Evolutionary conservation across 2,888 invertebrate species (phyloP), one percentile per base, ranked within the genome.

Genomic region (Neoscelio sp.): DNA sequence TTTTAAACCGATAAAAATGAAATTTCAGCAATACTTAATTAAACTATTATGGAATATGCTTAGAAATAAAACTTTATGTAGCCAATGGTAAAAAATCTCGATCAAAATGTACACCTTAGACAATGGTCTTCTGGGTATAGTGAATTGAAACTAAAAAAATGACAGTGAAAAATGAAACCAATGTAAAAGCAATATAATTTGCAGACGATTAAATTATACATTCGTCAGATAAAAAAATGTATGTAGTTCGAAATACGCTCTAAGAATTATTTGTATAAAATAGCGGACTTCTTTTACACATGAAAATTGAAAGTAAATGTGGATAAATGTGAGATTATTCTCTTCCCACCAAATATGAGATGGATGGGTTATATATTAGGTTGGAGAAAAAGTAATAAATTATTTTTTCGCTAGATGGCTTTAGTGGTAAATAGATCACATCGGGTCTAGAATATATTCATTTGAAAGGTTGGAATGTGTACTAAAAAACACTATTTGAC

Each of bases 51-150:
- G n/a, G n/a, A n/a, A n/a, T n/a, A n/a, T n/a, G n/a, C n/a, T n/a
- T n/a, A n/a, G n/a, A n/a, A n/a, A n/a, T n/a, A n/a, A n/a, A n/a
- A n/a, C n/a, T 78, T 10, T 10, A 28, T 5, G 10, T 30, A 6
- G 50, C 6, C 13, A 18, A 42, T 10, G 38, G 62, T 12, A 28
- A 26, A 5, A 6, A 0, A 26, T 6, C 7, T 70, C 67, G 0
- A 8, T 10, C 0, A 13, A 13, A 8, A 20, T 6, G 2, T 80
- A 52, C 15, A 4, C 1, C 0, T 23, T 80, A 7, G 0, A 8
- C 3, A 74, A 82, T 8, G 75, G 80, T 0, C 2, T 82, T 0
- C 73, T 77, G 5, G 75, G 77, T 0, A 44, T 75, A 0, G 64
- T 80, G 0, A 77, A 56, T n/a, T n/a, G n/a, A n/a, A n/a, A n/a